phyloP scores from a whole-genome alignment of 2,888 invertebrate species.

The Harmothoe impar region DNA sequence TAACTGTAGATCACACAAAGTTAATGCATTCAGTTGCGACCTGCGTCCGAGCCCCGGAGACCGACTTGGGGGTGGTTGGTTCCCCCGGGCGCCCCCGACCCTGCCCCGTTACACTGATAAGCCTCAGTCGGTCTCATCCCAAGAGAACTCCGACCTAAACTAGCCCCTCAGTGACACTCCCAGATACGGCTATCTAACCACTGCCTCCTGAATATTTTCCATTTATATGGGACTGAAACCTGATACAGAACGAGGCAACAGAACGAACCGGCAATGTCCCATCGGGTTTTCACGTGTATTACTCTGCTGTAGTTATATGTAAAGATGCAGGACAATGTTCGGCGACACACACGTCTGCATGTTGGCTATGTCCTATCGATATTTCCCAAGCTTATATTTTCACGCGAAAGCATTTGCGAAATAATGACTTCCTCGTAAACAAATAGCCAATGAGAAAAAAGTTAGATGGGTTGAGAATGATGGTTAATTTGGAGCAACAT shows the following conservation, averaged over 20 bases:
- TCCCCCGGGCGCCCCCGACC: constrained; percentile 23
- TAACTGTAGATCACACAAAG: constrained; percentile 14
- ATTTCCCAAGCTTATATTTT: too few species aligned
- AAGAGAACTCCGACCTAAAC: background rate
- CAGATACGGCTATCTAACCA: constrained; percentile 18
- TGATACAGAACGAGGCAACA: background rate
- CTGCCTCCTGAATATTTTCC: background rate
- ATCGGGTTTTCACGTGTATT: too few species aligned
- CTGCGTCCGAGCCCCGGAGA: background rate
- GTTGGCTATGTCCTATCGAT: too few species aligned
- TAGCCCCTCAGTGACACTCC: constrained; percentile 11
- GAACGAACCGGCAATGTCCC: background rate
- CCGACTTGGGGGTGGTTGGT: background rate
- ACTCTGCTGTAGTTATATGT: too few species aligned
- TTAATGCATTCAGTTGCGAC: constrained; percentile 12
- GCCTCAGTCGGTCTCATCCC: constrained; percentile 21
- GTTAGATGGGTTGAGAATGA: too few species aligned
- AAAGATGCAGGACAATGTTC: too few species aligned
- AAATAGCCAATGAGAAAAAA: too few species aligned
- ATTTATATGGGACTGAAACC: background rate
- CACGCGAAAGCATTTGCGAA: too few species aligned
- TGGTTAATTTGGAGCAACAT: too few species aligned
- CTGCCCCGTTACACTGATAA: constrained; percentile 18
- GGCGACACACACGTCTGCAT: too few species aligned
- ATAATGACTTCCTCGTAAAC: too few species aligned